These are phyloP conservation scores for Pangasius macronema DNA, from an alignment of 2,797 vertebrate species.

Conservation along the genomic window DNA sequence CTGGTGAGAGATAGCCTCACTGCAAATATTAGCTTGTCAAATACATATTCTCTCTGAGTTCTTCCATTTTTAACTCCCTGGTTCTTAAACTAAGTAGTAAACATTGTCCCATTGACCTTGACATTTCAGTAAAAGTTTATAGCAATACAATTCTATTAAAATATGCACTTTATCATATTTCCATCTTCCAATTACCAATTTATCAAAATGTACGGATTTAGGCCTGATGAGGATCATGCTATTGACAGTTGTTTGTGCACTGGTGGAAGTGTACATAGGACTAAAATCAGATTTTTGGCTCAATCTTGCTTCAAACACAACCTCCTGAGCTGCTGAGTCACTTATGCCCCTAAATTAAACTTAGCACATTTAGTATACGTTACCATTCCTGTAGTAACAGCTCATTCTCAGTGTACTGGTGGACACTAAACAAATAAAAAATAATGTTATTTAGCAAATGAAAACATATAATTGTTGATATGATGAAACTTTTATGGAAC, in stretches of 20 bases:
- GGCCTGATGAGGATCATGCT: not conserved
- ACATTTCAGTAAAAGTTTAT: not conserved
- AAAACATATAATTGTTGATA: not conserved
- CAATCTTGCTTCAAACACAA: not conserved
- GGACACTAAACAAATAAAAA: not conserved
- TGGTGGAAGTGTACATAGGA: not conserved
- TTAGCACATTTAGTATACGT: not conserved
- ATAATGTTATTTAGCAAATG: not conserved
- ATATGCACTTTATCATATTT: not conserved
- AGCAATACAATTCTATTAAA: not conserved
- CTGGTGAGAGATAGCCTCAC: slow-evolving; percentile 68
- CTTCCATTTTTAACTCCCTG: not conserved
- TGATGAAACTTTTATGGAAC: not conserved
- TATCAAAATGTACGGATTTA: not conserved
- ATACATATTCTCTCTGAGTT: not conserved
- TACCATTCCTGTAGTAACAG: not conserved
- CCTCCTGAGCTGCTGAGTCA: not conserved
- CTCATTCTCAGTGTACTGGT: not conserved
- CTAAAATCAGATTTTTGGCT: not conserved
- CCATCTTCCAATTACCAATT: not conserved
- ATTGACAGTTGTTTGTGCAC: not conserved
- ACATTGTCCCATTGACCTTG: not conserved
- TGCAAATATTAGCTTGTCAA: not conserved
- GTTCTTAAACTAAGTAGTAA: not conserved
- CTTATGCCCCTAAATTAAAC: not conserved